Percentiles rank a stretch among this genome's conserved stretches.
Conservation (phyloP, 1,140 invertebrate species). For the Zaprionus nigranus region DNA sequence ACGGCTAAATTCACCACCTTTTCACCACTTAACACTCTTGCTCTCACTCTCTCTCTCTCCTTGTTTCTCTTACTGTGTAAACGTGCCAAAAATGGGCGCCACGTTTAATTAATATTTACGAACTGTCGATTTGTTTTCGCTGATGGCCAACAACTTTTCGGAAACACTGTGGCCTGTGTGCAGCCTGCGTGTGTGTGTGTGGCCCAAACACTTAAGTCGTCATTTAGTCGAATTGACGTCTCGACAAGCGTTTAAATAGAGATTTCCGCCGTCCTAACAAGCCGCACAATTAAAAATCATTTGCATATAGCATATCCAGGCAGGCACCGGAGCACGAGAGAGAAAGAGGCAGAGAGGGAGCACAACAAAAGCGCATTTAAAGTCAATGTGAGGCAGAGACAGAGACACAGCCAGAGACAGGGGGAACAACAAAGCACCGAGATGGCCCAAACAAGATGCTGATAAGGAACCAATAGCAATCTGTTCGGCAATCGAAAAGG, state of each 20-base stretch:
- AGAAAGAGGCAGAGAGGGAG: conserved; percentile 24
- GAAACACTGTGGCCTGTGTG: conserved; percentile 5
- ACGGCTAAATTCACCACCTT: background rate
- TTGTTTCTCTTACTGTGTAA: background rate
- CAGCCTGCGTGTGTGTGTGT: conserved; percentile 32
- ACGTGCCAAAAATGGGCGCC: conserved; percentile 49
- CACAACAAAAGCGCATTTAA: conserved; percentile 62
- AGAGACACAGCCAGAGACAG: conserved; percentile 11
- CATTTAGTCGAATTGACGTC: conserved; percentile 45
- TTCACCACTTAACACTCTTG: background rate
- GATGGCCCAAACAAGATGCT: conserved; percentile 81
- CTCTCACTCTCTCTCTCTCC: background rate
- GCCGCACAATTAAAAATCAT: conserved; percentile 71
- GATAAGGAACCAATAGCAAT: conserved; percentile 80
- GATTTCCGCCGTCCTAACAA: conserved; percentile 59
- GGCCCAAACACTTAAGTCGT: conserved; percentile 40
- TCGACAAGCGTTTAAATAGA: conserved; percentile 59
- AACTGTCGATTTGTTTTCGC: background rate
- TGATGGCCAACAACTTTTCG: background rate
- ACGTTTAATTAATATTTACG: conserved; percentile 40
- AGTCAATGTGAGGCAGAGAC: conserved; percentile 52
- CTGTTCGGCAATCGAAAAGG: conserved; percentile 49
- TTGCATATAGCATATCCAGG: conserved; percentile 59
- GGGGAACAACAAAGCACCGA: conserved; percentile 70
- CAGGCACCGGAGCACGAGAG: conserved; percentile 27